phyloP scores from a whole-genome alignment of 2,113 vertebrate species.

The Prunella himalayana region DNA sequence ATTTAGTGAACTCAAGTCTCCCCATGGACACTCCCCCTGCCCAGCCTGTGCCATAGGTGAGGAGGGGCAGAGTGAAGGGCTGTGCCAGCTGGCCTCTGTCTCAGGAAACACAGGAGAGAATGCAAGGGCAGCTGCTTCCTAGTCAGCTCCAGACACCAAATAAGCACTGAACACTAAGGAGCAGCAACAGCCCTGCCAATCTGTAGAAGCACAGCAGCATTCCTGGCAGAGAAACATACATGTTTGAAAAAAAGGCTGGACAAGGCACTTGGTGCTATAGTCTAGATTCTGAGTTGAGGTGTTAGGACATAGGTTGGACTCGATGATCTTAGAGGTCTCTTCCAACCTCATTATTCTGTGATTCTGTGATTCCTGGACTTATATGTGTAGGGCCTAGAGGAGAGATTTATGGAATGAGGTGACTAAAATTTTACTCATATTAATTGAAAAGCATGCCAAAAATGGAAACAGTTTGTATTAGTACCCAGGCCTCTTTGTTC shows the following conservation, averaged over 20 bases:
- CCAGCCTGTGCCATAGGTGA: rapidly evolving
- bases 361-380: background rate
- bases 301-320: no score
- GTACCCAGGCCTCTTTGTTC: background rate
- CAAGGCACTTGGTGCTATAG: no score
- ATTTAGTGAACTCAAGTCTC: background rate
- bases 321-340: no score
- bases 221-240: background rate
- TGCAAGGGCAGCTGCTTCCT: background rate
- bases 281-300: no score
- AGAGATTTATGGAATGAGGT: background rate
- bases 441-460: background rate
- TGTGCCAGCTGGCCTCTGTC: background rate
- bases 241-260: no score
- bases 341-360: no score
- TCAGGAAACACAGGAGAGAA: background rate
- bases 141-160: background rate
- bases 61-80: background rate
- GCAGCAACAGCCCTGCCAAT: background rate
- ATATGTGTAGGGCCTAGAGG: background rate
- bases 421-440: background rate
- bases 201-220: background rate
- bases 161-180: background rate
- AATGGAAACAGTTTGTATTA: background rate
- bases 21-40: background rate